Evolutionary conservation across 2,797 vertebrate genomes (phyloP).

Genomic region (Pelodytes ibericus): DNA sequence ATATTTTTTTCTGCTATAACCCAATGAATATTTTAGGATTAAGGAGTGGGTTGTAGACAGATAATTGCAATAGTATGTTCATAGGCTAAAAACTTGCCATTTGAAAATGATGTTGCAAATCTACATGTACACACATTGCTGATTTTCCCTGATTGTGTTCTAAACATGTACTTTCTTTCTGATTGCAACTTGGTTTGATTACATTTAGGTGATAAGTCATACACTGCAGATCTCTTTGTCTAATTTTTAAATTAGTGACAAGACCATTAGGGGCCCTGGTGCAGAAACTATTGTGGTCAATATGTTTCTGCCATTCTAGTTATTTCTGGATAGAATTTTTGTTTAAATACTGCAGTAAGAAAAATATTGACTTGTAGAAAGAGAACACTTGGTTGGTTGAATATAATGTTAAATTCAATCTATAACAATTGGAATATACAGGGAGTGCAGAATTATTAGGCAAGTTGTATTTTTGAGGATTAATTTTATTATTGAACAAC

Average conservation of each 20-base stretch:
- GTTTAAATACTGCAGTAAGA: too few species aligned
- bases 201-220: slow-evolving; percentile 31
- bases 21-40: neutral
- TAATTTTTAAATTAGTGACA: neutral
- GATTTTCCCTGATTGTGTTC: slow-evolving; percentile 42
- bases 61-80: slow-evolving; percentile 26
- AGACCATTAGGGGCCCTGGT: too few species aligned
- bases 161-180: slow-evolving; percentile 22
- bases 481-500: too few species aligned
- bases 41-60: neutral
- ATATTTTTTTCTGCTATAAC: neutral
- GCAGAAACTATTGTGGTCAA: too few species aligned
- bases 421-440: too few species aligned
- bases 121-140: slow-evolving; percentile 17
- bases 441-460: too few species aligned
- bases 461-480: too few species aligned
- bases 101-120: neutral
- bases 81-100: neutral
- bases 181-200: slow-evolving; percentile 46
- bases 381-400: too few species aligned
- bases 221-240: neutral
- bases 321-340: too few species aligned
- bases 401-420: too few species aligned
- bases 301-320: too few species aligned
- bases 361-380: too few species aligned